A percentile compares a stretch with the other conserved stretches of the same genome.
These are phyloP conservation scores for Prietella phreatophila DNA, from an alignment of 2,113 vertebrate genomes.

Conservation along the genomic window DNA sequence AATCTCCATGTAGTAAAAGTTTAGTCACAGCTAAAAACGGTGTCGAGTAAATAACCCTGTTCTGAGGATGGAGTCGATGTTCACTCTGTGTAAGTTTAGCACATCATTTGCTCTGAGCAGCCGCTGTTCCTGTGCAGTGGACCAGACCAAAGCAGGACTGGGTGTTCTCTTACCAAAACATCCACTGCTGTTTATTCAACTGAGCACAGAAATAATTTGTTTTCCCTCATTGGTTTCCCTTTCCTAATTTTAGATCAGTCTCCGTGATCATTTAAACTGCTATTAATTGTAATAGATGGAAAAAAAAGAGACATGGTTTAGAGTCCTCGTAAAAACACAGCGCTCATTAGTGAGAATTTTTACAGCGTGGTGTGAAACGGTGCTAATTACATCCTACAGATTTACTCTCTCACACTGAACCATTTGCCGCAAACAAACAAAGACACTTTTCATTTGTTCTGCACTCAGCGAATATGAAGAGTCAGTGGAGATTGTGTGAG, in stretches of 20 bases:
- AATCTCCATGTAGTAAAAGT: not conserved
- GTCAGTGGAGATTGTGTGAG: not conserved
- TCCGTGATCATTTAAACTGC: conserved; percentile 16
- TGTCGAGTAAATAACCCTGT: not conserved
- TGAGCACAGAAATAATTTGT: not conserved
- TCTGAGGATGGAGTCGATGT: not conserved
- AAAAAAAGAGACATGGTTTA: not conserved
- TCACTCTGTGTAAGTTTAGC: not conserved
- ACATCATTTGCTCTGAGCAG: not conserved
- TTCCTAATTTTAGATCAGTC: conserved; percentile 15
- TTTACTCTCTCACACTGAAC: not conserved
- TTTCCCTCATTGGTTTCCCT: not conserved
- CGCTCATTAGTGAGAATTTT: not conserved
- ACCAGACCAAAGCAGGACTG: conserved; percentile 29
- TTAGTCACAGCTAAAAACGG: not conserved
- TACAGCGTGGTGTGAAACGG: not conserved
- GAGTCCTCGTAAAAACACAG: conserved; percentile 1
- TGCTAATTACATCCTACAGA: not conserved
- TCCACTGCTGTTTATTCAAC: not conserved
- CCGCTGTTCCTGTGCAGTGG: not conserved
- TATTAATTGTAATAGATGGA: not conserved
- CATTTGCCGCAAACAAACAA: not conserved
- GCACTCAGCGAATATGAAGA: not conserved
- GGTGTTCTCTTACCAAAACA: conserved; percentile 42
- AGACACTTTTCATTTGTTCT: not conserved